These are phyloP conservation scores for Drosophila tani DNA, from an alignment of 1,140 invertebrate species.

Conservation along the genomic window DNA sequence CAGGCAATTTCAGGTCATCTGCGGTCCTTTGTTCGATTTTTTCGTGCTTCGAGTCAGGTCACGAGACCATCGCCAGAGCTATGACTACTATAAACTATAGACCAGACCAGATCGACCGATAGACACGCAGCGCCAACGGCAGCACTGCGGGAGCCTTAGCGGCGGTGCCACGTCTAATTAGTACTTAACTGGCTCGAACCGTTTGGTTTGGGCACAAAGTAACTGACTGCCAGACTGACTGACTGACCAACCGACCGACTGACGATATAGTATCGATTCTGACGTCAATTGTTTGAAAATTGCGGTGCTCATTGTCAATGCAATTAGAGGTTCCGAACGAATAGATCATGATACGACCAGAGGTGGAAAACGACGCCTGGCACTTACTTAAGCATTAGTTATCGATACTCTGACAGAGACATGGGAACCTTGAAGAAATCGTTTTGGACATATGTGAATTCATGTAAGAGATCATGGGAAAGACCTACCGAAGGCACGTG, in stretches of 20 bases:
- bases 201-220: conserved; percentile 15
- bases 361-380: conserved; percentile 24
- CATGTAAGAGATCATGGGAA: conserved; percentile 42
- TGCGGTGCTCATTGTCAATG: conserved; percentile 57
- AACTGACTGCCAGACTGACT: conserved; percentile 24
- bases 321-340: conserved; percentile 49
- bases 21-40: not conserved
- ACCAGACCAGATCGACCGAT: conserved; percentile 58
- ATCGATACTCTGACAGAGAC: conserved; percentile 29
- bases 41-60: conserved; percentile 11
- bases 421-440: conserved; percentile 25
- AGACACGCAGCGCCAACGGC: conserved; percentile 60
- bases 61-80: conserved; percentile 45
- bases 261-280: conserved; percentile 29
- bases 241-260: conserved; percentile 7
- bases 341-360: conserved; percentile 38
- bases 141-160: conserved; percentile 13
- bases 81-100: conserved; percentile 22
- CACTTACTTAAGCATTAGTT: conserved; percentile 53
- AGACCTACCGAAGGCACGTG: conserved; percentile 31
- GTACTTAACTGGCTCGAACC: conserved; percentile 50
- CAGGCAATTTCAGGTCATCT: conserved; percentile 12
- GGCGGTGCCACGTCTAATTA: conserved; percentile 71
- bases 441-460: conserved; percentile 36
- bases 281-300: conserved; percentile 66